phyloP scores from a whole-genome alignment of 2,113 vertebrate species.

The Callipepla squamata region DNA sequence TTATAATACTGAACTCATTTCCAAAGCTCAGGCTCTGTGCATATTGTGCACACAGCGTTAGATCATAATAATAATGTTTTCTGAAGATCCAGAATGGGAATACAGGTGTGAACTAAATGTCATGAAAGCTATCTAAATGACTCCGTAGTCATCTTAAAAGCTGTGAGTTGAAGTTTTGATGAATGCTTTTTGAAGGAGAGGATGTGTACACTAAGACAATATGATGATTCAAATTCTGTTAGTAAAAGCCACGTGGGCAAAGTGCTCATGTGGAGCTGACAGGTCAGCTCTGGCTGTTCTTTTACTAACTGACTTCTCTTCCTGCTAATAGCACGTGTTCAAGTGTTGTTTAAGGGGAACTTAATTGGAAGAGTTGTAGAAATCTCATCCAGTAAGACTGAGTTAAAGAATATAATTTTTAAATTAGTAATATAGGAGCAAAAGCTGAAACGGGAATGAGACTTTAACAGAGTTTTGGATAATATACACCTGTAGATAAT shows the following conservation, averaged over 20 bases:
- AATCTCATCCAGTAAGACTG: background rate
- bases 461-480: background rate
- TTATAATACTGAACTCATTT: background rate
- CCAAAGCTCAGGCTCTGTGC: background rate
- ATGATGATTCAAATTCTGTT: background rate
- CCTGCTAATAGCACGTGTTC: slow-evolving; percentile 1
- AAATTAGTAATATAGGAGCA: background rate
- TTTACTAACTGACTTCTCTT: slow-evolving; percentile 9
- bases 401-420: background rate
- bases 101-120: background rate
- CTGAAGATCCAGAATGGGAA: background rate
- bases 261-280: background rate
- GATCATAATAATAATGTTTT: background rate
- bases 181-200: background rate
- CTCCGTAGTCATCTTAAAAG: background rate
- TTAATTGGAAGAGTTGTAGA: background rate
- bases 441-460: background rate
- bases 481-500: background rate
- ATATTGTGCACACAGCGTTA: background rate
- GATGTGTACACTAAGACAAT: background rate
- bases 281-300: slow-evolving; percentile 2
- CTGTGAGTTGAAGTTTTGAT: background rate
- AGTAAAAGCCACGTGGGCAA: background rate
- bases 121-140: background rate
- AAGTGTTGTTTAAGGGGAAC: background rate